Evolutionary conservation across 2,888 invertebrate species (phyloP), one percentile per base, ranked within the genome.

Genomic region (Tanypteryx hageni): DNA sequence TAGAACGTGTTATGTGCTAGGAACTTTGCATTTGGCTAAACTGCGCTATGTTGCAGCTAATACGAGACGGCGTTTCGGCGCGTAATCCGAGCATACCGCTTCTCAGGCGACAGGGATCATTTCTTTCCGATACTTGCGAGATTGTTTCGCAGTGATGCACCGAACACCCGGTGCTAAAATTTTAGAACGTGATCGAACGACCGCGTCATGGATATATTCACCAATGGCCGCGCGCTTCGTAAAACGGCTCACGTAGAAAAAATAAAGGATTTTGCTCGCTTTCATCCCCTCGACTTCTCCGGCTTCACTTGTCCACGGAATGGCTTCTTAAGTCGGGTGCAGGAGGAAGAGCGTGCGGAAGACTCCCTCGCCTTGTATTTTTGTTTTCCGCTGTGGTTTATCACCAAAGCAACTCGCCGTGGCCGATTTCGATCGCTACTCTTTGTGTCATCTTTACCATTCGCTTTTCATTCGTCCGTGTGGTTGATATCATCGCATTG

Each of bases 251-350:
- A 76, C 9, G 3, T 44, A 27, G 11, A 22, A 11, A 18, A 76
- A 76, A 76, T 10, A 76, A 76, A 27, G 22, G 22, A 22, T 22
- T 22, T 44, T 44, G 44, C 44, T 44, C 44, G 44, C 44, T 44
- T 76, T 76, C 27, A 13, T 76, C 76, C 11, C 27, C 76, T 76
- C 27, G 22, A 76, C 76, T 76, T 76, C 0, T 13, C 13, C 8
- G 76, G 76, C 76, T 76, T 76, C 76, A 27, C 68, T 76, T 76
- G 76, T 76, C 76, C 27, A 76, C 76, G 22, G 27, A 76, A 76
- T 22, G 76, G 76, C 76, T 76, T 76, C 76, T 76, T 76, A 76
- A 76, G 76, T 76, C 76, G 27, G 4, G 76, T 9, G 22, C 22
- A 5, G 7, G 27, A 27, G 76, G 76, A 27, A 76, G 18, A 68